phyloP scores from a whole-genome alignment of 2,888 invertebrate genomes.

The Epirrhoe tristata region DNA sequence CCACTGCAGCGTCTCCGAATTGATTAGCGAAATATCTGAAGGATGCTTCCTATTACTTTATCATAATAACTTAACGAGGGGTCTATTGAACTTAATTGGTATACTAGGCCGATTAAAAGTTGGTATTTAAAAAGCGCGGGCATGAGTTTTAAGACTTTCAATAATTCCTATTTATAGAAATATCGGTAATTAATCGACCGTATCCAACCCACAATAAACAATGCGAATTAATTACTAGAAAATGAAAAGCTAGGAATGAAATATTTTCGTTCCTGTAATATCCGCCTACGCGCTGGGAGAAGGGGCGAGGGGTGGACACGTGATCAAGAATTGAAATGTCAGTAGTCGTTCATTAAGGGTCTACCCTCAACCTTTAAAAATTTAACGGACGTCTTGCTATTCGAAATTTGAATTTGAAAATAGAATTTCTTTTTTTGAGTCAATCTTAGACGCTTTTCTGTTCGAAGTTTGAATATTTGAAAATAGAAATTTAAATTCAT shows the following conservation, averaged over 20 bases:
- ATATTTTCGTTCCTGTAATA: not conserved
- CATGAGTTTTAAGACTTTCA: too few species aligned
- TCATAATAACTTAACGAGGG: not conserved
- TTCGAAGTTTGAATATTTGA: too few species aligned
- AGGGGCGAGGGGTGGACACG: slow-evolving; percentile 13
- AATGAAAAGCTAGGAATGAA: not conserved
- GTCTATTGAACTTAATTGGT: not conserved
- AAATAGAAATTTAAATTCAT: too few species aligned
- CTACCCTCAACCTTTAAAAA: too few species aligned
- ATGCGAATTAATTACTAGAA: not conserved
- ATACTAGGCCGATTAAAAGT: not conserved
- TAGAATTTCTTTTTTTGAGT: too few species aligned
- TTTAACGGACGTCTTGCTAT: too few species aligned
- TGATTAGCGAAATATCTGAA: slow-evolving; percentile 23
- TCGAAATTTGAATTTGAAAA: too few species aligned
- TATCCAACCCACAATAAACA: too few species aligned
- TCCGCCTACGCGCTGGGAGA: slow-evolving; percentile 16
- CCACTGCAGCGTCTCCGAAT: slow-evolving; percentile 23
- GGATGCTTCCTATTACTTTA: not conserved
- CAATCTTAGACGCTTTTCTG: too few species aligned
- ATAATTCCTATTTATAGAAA: too few species aligned
- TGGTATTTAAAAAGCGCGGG: not conserved
- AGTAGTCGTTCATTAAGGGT: not conserved
- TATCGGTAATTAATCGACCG: too few species aligned
- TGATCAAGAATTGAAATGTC: slow-evolving; percentile 11